phyloP scores from a whole-genome alignment of 2,113 vertebrate genomes.

The Potamarius usumacintae region DNA sequence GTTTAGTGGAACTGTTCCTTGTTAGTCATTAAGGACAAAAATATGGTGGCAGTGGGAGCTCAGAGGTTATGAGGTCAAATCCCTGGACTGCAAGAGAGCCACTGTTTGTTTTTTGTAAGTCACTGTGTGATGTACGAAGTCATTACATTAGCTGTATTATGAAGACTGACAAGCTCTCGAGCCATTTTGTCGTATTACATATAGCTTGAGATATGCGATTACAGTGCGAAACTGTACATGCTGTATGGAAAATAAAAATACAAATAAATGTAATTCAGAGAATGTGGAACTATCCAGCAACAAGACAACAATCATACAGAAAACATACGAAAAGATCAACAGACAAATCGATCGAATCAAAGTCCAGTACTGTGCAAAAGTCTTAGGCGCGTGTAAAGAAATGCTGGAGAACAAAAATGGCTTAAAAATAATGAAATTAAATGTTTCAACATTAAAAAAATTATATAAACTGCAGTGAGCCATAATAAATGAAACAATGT shows the following conservation, averaged over 20 bases:
- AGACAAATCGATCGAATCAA: background rate
- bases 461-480: no score
- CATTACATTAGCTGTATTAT: background rate
- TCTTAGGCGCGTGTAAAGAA: no score
- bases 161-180: background rate
- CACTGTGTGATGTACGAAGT: background rate
- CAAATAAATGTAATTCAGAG: no score
- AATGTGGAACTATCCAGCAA: background rate
- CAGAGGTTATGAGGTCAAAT: background rate
- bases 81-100: background rate
- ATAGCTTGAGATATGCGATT: background rate
- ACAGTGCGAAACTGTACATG: background rate
- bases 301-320: background rate
- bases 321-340: background rate
- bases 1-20: background rate
- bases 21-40: background rate
- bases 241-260: background rate
- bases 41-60: background rate
- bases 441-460: no score
- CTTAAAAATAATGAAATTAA: no score
- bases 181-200: background rate
- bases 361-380: no score
- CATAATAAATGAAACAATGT: no score
- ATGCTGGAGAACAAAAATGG: no score
- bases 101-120: background rate